Conservation (phyloP, 2,888 invertebrate species). For the Ichneumon xanthorius region DNA sequence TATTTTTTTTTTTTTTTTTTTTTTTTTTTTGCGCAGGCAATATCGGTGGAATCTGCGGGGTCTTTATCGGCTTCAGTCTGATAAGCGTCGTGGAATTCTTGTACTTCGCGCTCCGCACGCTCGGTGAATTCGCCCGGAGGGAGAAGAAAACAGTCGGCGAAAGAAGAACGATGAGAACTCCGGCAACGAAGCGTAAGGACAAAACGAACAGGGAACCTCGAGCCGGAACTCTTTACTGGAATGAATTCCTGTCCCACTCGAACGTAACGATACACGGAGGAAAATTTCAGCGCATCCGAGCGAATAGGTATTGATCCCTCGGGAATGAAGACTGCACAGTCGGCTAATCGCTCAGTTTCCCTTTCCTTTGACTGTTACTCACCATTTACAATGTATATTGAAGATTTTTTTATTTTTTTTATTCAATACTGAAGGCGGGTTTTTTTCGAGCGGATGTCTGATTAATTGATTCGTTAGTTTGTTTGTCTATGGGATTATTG, state of each 20-base stretch:
- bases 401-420: no score
- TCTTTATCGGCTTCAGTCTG: constrained; percentile 88
- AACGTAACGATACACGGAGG: constrained; percentile 25
- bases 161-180: constrained; percentile 14
- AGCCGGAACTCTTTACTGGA: constrained; percentile 63
- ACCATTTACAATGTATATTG: not conserved
- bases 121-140: constrained; percentile 72
- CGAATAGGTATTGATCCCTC: constrained; percentile 44
- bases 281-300: constrained; percentile 48
- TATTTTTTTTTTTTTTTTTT: constrained; percentile 29
- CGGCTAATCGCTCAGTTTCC: not conserved
- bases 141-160: constrained; percentile 15
- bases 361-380: not conserved
- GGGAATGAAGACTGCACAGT: not conserved
- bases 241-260: constrained; percentile 64
- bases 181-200: constrained; percentile 24
- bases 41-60: constrained; percentile 88
- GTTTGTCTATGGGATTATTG: no score
- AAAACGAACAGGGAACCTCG: constrained; percentile 44
- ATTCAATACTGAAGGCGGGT: no score
- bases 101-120: constrained; percentile 87
- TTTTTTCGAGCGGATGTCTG: no score
- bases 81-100: constrained; percentile 87
- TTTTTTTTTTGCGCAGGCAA: constrained; percentile 86
- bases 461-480: no score